Conservation (phyloP, 1,140 invertebrate species). For the Heliconius eleuchia region DNA sequence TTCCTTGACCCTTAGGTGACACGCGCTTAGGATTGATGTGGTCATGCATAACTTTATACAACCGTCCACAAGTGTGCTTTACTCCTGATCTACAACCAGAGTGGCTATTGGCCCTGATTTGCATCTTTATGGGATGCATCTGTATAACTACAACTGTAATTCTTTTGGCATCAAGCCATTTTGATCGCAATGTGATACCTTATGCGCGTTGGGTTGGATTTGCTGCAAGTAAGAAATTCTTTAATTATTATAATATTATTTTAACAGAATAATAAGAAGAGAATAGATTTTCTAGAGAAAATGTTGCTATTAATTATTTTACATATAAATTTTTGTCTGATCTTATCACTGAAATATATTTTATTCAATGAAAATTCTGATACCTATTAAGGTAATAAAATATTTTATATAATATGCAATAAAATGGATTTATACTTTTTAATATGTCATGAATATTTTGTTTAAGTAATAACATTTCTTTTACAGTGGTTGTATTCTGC, state of each 20-base stretch:
- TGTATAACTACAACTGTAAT: constrained; percentile 96
- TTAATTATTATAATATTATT: background rate
- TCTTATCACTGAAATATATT: no score
- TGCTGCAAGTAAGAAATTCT: constrained; percentile 89
- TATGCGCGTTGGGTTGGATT: constrained; percentile 89
- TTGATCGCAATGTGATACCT: constrained; percentile 94
- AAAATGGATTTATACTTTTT: no score
- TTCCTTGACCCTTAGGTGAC: constrained; percentile 84
- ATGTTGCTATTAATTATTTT: no score
- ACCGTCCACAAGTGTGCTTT: constrained; percentile 93
- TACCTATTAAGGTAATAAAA: no score
- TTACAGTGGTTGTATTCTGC: constrained; percentile 97
- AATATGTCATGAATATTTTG: no score
- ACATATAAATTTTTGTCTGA: no score
- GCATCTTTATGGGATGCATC: constrained; percentile 95
- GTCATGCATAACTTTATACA: constrained; percentile 96
- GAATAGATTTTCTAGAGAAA: no score
- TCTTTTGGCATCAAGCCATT: constrained; percentile 92
- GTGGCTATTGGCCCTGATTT: constrained; percentile 94
- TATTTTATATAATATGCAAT: no score
- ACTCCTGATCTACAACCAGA: constrained; percentile 93
- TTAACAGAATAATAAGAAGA: no score
- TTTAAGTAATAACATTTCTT: background rate
- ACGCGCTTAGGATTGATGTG: constrained; percentile 95
- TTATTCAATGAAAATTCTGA: no score